Percentiles rank a stretch among this genome's conserved stretches.
Conservation (phyloP, 2,113 vertebrate species). For the Trogon surrucura region DNA sequence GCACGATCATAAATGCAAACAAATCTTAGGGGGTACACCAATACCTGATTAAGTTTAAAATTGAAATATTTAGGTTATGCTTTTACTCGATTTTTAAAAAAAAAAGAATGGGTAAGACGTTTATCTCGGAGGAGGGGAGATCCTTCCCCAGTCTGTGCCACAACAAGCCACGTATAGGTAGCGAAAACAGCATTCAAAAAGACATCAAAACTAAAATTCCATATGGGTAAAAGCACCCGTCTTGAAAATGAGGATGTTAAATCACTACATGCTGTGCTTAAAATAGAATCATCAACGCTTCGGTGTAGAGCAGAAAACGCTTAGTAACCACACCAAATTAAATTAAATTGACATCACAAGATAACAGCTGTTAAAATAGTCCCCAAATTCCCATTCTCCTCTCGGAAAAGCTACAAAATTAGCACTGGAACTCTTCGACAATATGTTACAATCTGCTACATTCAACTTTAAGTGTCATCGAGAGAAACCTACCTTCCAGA, state of each 20-base stretch:
- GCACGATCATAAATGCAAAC: neutral
- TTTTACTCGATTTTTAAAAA: neutral
- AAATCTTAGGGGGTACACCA: neutral
- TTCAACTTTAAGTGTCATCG: neutral
- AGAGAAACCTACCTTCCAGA: conserved; percentile 86
- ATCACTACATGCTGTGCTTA: conserved; percentile 18
- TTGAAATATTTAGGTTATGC: neutral
- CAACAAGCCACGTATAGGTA: neutral
- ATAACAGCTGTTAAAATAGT: conserved; percentile 1
- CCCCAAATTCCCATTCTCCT: neutral
- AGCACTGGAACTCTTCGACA: neutral
- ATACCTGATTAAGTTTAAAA: neutral
- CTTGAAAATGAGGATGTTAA: neutral
- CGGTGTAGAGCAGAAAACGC: neutral
- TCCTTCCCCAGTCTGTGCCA: neutral
- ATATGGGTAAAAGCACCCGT: neutral
- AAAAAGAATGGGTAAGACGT: neutral
- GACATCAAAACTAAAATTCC: neutral
- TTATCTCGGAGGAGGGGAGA: neutral
- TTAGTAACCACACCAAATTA: neutral
- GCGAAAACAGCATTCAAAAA: neutral
- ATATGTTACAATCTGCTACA: neutral
- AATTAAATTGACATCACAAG: conserved; percentile 16
- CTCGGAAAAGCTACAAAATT: neutral
- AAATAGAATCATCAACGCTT: neutral